A percentile compares a stretch with the other conserved stretches of the same genome.
Conservation (phyloP, 2,113 vertebrate species). For the Ptychochromis oligacanthus region DNA sequence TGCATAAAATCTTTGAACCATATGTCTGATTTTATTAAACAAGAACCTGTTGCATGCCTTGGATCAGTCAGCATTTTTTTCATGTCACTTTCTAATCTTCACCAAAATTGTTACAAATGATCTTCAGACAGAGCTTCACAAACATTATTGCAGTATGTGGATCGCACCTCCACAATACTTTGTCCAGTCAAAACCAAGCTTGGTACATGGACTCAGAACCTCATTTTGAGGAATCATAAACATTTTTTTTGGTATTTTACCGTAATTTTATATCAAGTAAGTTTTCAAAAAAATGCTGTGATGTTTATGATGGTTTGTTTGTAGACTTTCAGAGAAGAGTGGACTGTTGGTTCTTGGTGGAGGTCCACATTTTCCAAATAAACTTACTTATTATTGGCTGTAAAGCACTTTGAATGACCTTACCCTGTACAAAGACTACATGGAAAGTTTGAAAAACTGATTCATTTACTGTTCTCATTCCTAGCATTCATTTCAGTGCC, state of each 20-base stretch:
- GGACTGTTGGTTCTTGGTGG: neutral
- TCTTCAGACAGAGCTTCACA: fast-evolving
- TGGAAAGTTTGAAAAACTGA: no score
- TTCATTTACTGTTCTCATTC: no score
- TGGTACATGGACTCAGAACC: no score
- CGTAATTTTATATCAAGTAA: neutral
- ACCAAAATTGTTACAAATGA: fast-evolving
- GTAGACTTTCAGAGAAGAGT: neutral
- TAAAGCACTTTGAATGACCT: neutral
- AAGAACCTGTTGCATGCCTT: neutral
- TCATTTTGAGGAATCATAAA: neutral
- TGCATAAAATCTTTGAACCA: neutral
- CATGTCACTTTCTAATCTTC: neutral
- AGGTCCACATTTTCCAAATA: neutral
- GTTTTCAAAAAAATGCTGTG: neutral
- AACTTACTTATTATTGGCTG: neutral
- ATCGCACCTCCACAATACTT: neutral
- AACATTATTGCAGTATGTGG: neutral
- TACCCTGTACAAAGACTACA: no score
- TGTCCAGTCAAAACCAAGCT: no score
- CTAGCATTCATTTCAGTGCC: no score
- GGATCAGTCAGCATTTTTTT: neutral
- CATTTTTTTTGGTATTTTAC: neutral
- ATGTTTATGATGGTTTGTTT: neutral
- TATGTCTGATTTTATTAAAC: neutral